Evolutionary conservation across 2,888 invertebrate genomes (phyloP).

Genomic region (Plusia festucae): DNA sequence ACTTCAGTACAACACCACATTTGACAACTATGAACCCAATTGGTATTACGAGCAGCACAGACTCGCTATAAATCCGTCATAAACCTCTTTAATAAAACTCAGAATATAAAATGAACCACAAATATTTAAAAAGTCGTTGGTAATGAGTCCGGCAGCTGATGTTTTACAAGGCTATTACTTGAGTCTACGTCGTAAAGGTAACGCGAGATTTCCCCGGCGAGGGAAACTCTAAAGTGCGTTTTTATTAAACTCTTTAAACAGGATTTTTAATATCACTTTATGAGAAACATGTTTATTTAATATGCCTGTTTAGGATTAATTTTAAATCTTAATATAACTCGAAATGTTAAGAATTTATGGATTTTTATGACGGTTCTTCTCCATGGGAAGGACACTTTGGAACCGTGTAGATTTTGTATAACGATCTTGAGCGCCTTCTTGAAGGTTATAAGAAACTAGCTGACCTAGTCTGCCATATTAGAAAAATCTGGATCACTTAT

Average conservation of each 20-base stretch:
- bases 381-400: too few relatives aligned
- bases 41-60: not conserved
- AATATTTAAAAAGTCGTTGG: conserved; percentile 53
- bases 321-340: not conserved
- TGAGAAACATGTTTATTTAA: conserved; percentile 1
- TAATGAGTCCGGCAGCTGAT: conserved; percentile 39
- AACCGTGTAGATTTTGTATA: too few relatives aligned
- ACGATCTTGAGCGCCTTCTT: too few relatives aligned
- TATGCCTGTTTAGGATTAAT: not conserved
- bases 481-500: too few relatives aligned
- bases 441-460: too few relatives aligned
- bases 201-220: conserved; percentile 34
- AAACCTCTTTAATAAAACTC: conserved; percentile 5
- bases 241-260: conserved; percentile 38
- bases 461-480: too few relatives aligned
- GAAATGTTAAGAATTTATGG: too few relatives aligned
- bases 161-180: conserved; percentile 52
- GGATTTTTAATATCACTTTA: conserved; percentile 47
- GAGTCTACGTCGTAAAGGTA: conserved; percentile 50
- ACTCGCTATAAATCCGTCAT: not conserved
- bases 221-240: conserved; percentile 34
- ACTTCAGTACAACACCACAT: not conserved
- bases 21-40: not conserved
- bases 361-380: too few relatives aligned
- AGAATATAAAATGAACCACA: conserved; percentile 26